Base-by-base conservation (phyloP, 1,140 invertebrate genomes). In the Lucilia cuprina region DNA sequence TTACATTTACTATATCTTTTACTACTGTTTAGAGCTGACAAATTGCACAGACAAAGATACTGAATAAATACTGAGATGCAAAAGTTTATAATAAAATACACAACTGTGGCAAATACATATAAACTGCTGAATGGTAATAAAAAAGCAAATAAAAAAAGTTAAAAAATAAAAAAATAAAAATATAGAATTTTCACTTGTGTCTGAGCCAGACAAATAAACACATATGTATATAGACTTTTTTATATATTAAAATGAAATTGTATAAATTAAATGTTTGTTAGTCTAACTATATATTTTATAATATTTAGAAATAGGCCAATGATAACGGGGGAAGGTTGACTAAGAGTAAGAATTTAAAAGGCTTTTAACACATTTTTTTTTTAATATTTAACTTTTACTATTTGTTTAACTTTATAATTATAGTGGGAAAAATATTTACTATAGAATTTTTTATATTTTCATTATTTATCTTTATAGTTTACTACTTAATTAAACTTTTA, bases 131-230 rank as follows among this genome's bases (percentile, higher is more conserved):
- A 70, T 25, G 12, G 65, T 70, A 70, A 70, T 60, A 70, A 70
- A 70, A 70, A 19, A 70, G 65, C 12, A 21, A 60, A 12, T 21
- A 70, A 19, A 70, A 60, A 60, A 3, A 70, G n/a, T 70, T 5
- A 70, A 60, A 8, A 60, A 60, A n/a, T 17, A 60, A 60, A 60
- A 7, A 60, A 60, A 60, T 9, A 70, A 2, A 70, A 70, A 21
- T 70, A 19, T 12, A 70, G 65, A 70, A 70, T 70, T 70, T 70
- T 70, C 65, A 70, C 65, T 70, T 70, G 60, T 65, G 25, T 30
- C n/a, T 60, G 5, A n/a, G 65, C 65, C 65, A 70, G 65, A 70
- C 65, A 70, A 25, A 70, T 70, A 70, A 70, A 70, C 65, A 70
- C 65, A 70, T 25, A 70, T 70, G 19, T 70, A 25, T 7, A 8